Base-by-base conservation (phyloP, 2,888 invertebrate species). In the Eurytoma californica region DNA sequence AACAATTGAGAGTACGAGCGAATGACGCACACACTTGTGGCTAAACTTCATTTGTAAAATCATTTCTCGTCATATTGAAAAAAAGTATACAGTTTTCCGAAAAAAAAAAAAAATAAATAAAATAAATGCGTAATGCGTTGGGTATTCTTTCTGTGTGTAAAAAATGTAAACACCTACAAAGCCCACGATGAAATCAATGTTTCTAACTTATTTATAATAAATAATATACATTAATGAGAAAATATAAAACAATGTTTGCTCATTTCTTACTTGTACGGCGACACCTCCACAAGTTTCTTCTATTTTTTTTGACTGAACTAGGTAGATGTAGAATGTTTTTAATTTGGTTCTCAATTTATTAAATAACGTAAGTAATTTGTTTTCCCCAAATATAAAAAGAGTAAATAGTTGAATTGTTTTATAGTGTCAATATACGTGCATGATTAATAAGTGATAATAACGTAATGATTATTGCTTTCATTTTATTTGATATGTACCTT, bases 31-130 rank as follows among this genome's bases (percentile, higher is more conserved):
- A 82, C 85, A 85, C 85, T 86, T 86, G 90, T 90, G 90, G 90
- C 90, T 90, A 91, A 90, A 91, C 90, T 91, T 91, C 90, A 92
- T 92, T 92, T 92, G 91, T 92, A 92, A 91, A 91, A 78, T 91
- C 91, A 91, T 91, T 91, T 91, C 90, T 92, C 91, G 91, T 91
- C 91, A 89, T 90, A 82, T 83, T 83, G 80, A 83, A 84, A 84
- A 84, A 86, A 90, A 91, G 89, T 91, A 91, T 91, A 91, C 90
- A 91, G 90, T 91, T 91, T 91, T 91, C 91, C 80, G 80, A 80
- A 58, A 65, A 74, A 76, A 74, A 77, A n/a, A n/a, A n/a, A n/a
- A n/a, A n/a, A n/a, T n/a, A n/a, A n/a, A n/a, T n/a, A n/a, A n/a
- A 24, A 24, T 24, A 76, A 72, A 72, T 74, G 80, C 82, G 81